Conservation (phyloP, 64 coral and sea anemone genomes). For the Dendrophyllia cribrosa region DNA sequence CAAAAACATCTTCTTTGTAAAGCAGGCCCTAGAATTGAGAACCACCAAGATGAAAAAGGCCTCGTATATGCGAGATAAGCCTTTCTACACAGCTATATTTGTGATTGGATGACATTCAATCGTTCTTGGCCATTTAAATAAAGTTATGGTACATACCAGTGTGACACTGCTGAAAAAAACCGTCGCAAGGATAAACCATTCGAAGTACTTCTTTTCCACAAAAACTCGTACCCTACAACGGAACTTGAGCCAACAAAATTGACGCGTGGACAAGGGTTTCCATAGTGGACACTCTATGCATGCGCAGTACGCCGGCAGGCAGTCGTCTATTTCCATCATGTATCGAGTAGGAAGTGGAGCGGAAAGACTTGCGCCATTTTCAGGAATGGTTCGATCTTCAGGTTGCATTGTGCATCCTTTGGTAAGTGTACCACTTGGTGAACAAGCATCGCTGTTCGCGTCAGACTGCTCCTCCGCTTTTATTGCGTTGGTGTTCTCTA, state of each 20-base stretch:
- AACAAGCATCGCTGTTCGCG: not conserved
- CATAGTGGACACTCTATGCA: constrained; percentile 27
- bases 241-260: constrained; percentile 83
- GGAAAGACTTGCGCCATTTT: not conserved
- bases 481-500: not conserved
- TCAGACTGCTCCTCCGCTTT: not conserved
- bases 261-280: constrained; percentile 17
- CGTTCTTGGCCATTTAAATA: too few relatives aligned
- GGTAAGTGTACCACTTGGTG: not conserved
- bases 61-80: too few relatives aligned
- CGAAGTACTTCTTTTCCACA: constrained; percentile 88
- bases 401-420: not conserved
- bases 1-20: too few relatives aligned
- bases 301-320: constrained; percentile 18
- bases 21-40: too few relatives aligned
- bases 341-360: not conserved
- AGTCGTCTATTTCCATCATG: constrained; percentile 50
- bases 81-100: too few relatives aligned
- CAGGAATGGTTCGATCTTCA: not conserved
- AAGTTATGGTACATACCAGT: constrained; percentile 61
- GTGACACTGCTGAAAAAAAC: constrained; percentile 83
- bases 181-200: constrained; percentile 89
- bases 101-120: too few relatives aligned
- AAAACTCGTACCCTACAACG: constrained; percentile 76
- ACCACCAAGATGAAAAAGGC: too few relatives aligned